Conservation (phyloP, 2,797 vertebrate species). For the Vireo griseus region DNA sequence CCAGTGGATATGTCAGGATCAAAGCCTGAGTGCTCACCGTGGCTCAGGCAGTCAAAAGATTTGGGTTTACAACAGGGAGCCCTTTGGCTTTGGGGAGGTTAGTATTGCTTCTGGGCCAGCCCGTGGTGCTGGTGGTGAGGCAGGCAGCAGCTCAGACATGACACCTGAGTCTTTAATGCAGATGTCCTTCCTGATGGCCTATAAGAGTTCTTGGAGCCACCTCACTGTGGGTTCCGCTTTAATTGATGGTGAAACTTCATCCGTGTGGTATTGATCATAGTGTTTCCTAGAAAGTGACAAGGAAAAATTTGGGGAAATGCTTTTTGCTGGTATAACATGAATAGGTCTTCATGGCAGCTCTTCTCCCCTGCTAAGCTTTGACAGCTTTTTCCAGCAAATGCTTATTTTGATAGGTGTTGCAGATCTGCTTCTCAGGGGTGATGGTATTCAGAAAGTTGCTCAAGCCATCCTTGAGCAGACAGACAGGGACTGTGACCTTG, state of each 20-base stretch:
- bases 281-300: not conserved
- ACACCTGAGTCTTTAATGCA: not conserved
- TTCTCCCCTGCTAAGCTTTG: not conserved
- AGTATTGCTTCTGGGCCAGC: not conserved
- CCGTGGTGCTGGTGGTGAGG: not conserved
- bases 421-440: not conserved
- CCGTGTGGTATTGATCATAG: fast-evolving
- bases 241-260: not conserved
- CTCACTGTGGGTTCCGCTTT: not conserved
- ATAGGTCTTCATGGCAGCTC: not conserved
- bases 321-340: not conserved
- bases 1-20: not conserved
- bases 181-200: not conserved
- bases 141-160: not conserved
- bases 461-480: not conserved
- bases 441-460: not conserved
- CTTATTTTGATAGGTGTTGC: not conserved
- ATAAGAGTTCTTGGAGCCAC: not conserved
- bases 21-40: not conserved
- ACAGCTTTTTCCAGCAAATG: not conserved
- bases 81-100: not conserved
- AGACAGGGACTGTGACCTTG: not conserved
- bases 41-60: not conserved
- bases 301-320: not conserved
- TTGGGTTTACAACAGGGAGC: not conserved